Evolutionary conservation across 2,797 vertebrate species (phyloP), one percentile per base, ranked within the genome.

Genomic region (Lagorchestes hirsutus): DNA sequence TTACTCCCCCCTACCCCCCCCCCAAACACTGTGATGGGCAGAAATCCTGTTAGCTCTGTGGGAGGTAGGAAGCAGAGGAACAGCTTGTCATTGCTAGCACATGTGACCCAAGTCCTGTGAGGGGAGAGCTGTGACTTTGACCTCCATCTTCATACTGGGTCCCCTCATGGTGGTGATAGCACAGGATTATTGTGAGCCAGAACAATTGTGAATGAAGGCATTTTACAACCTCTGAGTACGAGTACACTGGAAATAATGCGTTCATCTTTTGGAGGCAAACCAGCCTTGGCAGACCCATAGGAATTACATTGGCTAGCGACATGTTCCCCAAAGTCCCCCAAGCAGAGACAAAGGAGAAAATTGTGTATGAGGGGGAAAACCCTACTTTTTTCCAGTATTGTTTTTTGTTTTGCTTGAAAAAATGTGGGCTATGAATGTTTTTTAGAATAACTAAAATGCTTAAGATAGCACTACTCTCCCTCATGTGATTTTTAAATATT

Each of bases 401-500:
- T 82, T 82, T 82, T 40, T 46, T 46, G 24, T 82, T 46, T 12
- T 4, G 13, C 55, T 96, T 59, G 31, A 54, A 91, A 94, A 82
- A n/a, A 96, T 93, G 92, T 92, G 58, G 58, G 13, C 82, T 55
- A 91, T 40, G 24, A 67, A 8, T 59, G 18, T 52, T 56, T 93
- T 90, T 56, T 8, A 92, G 59, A 91, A 55, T 91, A 94, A 54
- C 13, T 55, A 91, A 92, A 92, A 93, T 91, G 34, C 56, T 74
- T 94, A 31, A 46, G 28, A 91, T n/a, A 92, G 90, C n/a, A 50
- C 87, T 95, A 90, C 18, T 91, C 91, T 93, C 34, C 40, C 55
- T 92, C 31, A 59, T 91, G 50, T 56, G 29, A 62, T 55, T 59
- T 91, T 62, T 40, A 91, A 29, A 91, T 90, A 28, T 50, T 55